Conservation (phyloP, 2,888 invertebrate species). For the Perizoma affinitatum region DNA sequence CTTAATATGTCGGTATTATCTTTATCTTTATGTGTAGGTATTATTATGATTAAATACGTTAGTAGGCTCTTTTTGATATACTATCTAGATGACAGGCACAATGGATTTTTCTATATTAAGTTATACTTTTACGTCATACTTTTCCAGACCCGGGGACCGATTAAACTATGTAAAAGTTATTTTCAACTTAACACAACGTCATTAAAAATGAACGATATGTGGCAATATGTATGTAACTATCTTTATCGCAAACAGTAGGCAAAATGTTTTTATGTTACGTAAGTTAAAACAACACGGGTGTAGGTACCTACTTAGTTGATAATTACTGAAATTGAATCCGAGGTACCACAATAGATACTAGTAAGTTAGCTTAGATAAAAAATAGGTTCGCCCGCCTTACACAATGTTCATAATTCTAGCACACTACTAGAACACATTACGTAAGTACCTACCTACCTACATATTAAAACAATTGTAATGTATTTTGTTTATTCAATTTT, state of each 20-base stretch:
- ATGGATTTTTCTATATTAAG: conserved; percentile 46
- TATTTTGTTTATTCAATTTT: conserved; percentile 12
- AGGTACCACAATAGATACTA: too few relatives aligned
- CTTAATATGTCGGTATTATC: conserved; percentile 1
- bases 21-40: too few relatives aligned
- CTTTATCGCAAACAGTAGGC: background rate
- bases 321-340: too few relatives aligned
- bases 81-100: conserved; percentile 70
- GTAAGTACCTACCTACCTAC: background rate
- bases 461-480: conserved; percentile 13
- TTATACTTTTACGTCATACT: conserved; percentile 10
- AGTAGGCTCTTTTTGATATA: conserved; percentile 30
- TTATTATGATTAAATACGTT: conserved; percentile 22
- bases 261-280: too few relatives aligned
- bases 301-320: too few relatives aligned
- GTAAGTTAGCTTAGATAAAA: conserved; percentile 4
- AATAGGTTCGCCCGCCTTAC: conserved; percentile 12
- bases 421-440: conserved; percentile 14
- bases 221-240: background rate
- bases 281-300: too few relatives aligned
- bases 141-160: conserved; percentile 1
- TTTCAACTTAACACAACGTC: too few relatives aligned
- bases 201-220: too few relatives aligned
- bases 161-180: too few relatives aligned
- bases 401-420: conserved; percentile 11